Base-by-base conservation (phyloP, 2,113 vertebrate species). In the Seriola rivoliana region DNA sequence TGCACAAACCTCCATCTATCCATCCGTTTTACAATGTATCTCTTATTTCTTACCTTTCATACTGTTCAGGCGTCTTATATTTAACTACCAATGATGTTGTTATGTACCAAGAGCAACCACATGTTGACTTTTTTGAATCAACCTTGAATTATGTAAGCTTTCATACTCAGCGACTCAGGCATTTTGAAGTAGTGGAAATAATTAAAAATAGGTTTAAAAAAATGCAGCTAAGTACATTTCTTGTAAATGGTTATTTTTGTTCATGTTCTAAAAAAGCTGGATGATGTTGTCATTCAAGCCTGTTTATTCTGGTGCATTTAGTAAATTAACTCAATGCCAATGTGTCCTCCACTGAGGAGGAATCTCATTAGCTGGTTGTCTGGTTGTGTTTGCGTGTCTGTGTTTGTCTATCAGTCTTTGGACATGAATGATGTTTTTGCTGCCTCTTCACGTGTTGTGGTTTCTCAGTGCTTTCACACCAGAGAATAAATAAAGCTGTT, bases 141-240 rank as follows among this genome's bases (percentile, higher is more conserved):
- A 50, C 73, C 84, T 84, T 80, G 46, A 77, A 42, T 55, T 75
- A 78, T 78, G 52, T 84, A 66, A 71, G 34, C n/a, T 54, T 44
- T 40, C 8, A n/a, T 32, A 1, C 12, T 29, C 23, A 17, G 16
- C n/a, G 1, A 40, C 32, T 40, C 23, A 34, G 46, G 52, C 2
- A 14, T 59, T 48, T 42, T 75, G 10, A 73, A 54, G 42, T 62
- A 40, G 36, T 63, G 11, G 21, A 16, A 21, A 4, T 7, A 1
- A 1, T 54, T 14, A 79, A 44, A 25, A 12, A 6, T 17, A 14
- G 32, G 16, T 46, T 11, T 7, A 59, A 57, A 42, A 42, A 44
- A 17, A 23, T 63, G 11, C n/a, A 63, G 23, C 38, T 25, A 32
- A 1, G 0, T 59, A 5, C 2, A 3, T 44, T 19, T 52, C 11